phyloP scores from a whole-genome alignment of 2,113 vertebrate genomes.

The Paraplagusia blochii region DNA sequence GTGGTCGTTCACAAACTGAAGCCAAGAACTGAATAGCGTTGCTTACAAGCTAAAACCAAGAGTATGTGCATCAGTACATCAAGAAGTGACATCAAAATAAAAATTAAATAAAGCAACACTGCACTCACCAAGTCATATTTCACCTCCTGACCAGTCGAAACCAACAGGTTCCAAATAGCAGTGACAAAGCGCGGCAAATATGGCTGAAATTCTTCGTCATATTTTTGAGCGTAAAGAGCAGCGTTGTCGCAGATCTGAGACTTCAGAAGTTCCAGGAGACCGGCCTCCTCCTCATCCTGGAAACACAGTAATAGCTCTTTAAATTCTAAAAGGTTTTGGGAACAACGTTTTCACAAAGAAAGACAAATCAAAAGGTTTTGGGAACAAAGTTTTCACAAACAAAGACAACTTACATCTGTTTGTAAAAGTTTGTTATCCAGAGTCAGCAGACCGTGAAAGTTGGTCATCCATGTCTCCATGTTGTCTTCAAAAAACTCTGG shows the following conservation, averaged over 20 bases:
- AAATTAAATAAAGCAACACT: background rate
- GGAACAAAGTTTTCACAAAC: background rate
- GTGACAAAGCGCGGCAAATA: conserved; percentile 96
- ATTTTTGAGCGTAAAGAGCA: conserved; percentile 97
- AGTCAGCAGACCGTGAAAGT: conserved; percentile 94
- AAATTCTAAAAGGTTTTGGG: background rate
- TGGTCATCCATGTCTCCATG: conserved; percentile 99
- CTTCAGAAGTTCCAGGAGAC: conserved; percentile 93
- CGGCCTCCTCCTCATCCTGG: conserved; percentile 97
- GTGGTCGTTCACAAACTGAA: conserved; percentile 94
- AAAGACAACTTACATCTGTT: conserved; percentile 85
- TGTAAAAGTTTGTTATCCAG: conserved; percentile 97
- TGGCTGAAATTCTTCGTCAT: conserved; percentile 96
- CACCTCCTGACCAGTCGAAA: conserved; percentile 96
- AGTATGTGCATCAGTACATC: background rate
- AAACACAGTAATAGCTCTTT: background rate
- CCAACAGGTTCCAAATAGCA: conserved; percentile 96
- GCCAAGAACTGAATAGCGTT: conserved; percentile 98
- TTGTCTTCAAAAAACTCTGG: conserved; percentile 99
- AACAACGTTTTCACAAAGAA: background rate
- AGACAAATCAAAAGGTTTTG: conserved; percentile 20
- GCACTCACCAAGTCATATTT: conserved; percentile 95
- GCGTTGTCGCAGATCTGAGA: conserved; percentile 99
- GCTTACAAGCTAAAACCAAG: conserved; percentile 85
- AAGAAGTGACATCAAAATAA: background rate